Percentiles rank a stretch among this genome's conserved stretches.
phyloP scores from a whole-genome alignment of 2,888 invertebrate genomes.

The Caenorhabditis macrosperma region DNA sequence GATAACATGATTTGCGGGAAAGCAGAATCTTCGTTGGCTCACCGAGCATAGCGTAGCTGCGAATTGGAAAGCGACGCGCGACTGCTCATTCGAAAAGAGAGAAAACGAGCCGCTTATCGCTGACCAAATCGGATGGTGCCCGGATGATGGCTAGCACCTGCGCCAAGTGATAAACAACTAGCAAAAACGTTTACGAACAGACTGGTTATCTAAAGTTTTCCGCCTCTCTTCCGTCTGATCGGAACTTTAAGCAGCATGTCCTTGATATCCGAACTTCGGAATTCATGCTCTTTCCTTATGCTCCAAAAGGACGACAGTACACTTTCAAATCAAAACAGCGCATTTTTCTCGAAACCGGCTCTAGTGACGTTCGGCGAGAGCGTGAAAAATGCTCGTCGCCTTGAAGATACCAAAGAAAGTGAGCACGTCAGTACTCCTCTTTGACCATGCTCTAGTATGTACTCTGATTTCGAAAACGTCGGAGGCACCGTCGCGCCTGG shows the following conservation, averaged over 20 bases:
- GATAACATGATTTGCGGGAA: not conserved
- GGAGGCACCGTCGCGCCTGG: not conserved
- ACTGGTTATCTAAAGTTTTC: too few species aligned
- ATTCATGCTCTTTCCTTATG: too few species aligned
- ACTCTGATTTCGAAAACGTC: not conserved
- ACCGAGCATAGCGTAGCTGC: not conserved
- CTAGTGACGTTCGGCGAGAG: too few species aligned
- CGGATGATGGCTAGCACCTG: not conserved
- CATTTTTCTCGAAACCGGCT: too few species aligned
- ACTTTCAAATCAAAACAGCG: too few species aligned
- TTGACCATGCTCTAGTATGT: not conserved
- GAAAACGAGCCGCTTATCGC: not conserved
- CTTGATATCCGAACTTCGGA: too few species aligned
- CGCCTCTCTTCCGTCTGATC: too few species aligned
- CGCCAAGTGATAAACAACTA: not conserved
- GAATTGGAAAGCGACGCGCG: not conserved
- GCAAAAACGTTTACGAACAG: not conserved
- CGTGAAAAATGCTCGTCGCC: too few species aligned
- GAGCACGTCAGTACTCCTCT: not conserved
- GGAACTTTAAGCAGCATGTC: too few species aligned
- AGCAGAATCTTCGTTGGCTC: not conserved
- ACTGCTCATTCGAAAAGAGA: not conserved
- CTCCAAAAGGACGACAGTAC: too few species aligned
- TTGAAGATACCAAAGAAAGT: too few species aligned
- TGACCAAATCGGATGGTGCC: conserved; percentile 14